These are phyloP conservation scores for Melanargia galathea DNA, from an alignment of 2,888 invertebrate genomes.

Conservation along the genomic window DNA sequence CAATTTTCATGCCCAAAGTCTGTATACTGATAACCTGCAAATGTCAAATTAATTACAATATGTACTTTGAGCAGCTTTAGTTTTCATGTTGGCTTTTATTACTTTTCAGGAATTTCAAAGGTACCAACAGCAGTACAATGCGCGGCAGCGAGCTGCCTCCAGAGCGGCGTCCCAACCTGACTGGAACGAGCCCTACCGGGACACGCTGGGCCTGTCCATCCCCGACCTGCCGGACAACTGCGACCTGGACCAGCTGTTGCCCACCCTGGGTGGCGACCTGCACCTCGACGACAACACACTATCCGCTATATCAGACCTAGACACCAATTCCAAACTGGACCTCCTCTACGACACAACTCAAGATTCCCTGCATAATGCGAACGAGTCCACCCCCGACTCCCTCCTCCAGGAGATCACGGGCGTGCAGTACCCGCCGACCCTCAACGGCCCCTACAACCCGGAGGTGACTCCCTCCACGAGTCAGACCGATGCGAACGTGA, in stretches of 20 bases:
- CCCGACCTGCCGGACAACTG: slow-evolving; percentile 72
- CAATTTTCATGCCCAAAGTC: background rate
- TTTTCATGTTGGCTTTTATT: slow-evolving; percentile 5
- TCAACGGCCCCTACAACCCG: slow-evolving; percentile 55
- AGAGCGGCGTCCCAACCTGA: slow-evolving; percentile 64
- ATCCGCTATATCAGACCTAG: slow-evolving; percentile 68
- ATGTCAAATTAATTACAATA: too few relatives aligned
- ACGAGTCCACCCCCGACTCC: slow-evolving; percentile 51
- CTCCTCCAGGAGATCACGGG: slow-evolving; percentile 60
- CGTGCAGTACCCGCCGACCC: slow-evolving; percentile 48
- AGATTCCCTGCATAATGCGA: slow-evolving; percentile 39
- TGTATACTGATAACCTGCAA: too few relatives aligned
- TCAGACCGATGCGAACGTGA: slow-evolving; percentile 39
- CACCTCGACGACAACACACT: slow-evolving; percentile 74
- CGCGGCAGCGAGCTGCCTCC: slow-evolving; percentile 79
- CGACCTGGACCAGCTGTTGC: slow-evolving; percentile 86
- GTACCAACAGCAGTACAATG: slow-evolving; percentile 85
- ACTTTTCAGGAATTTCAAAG: slow-evolving; percentile 82
- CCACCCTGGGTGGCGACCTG: slow-evolving; percentile 83
- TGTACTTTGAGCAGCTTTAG: background rate
- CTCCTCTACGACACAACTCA: slow-evolving; percentile 53
- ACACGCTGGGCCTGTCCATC: slow-evolving; percentile 65
- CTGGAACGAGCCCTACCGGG: slow-evolving; percentile 78
- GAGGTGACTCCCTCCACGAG: slow-evolving; percentile 45
- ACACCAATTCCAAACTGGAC: slow-evolving; percentile 70